phyloP scores from a whole-genome alignment of 1,140 invertebrate genomes.

The Saxidomus purpurata region DNA sequence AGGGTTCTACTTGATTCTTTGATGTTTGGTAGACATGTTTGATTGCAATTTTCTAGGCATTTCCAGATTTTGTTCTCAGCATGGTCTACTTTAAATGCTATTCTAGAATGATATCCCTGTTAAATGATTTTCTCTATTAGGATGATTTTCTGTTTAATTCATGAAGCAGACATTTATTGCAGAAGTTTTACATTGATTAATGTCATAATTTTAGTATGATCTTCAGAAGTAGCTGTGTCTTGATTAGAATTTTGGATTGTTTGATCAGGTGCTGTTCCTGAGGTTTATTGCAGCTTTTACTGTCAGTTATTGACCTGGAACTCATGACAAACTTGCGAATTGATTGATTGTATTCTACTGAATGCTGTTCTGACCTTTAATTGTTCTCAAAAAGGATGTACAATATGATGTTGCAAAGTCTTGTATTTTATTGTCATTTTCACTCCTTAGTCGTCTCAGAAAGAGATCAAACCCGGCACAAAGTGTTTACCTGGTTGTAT shows the following conservation, averaged over 20 bases:
- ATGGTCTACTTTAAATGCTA: background rate
- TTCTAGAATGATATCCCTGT: background rate
- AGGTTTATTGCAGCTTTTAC: background rate
- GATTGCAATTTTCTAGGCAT: conserved; percentile 15
- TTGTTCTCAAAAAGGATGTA: too few species aligned
- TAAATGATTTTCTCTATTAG: conserved; percentile 1
- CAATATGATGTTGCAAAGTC: too few species aligned
- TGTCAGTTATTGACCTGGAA: too few species aligned
- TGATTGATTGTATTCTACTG: too few species aligned
- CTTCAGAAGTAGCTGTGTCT: background rate
- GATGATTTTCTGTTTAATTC: conserved; percentile 6
- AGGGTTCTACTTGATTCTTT: conserved; percentile 48
- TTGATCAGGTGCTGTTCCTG: background rate
- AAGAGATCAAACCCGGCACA: too few species aligned
- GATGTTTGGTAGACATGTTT: background rate
- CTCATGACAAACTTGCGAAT: too few species aligned
- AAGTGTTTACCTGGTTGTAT: too few species aligned
- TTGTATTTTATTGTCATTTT: too few species aligned
- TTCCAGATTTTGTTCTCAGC: conserved; percentile 18
- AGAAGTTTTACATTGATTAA: conserved; percentile 1
- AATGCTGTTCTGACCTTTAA: too few species aligned
- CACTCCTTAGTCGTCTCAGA: too few species aligned
- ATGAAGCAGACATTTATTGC: conserved; percentile 3
- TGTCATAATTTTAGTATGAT: background rate
- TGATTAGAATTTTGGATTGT: background rate